A percentile compares a stretch with the other conserved stretches of the same genome.
These are phyloP conservation scores for Caradrina kadenii DNA, from an alignment of 2,888 invertebrate genomes.

Conservation along the genomic window DNA sequence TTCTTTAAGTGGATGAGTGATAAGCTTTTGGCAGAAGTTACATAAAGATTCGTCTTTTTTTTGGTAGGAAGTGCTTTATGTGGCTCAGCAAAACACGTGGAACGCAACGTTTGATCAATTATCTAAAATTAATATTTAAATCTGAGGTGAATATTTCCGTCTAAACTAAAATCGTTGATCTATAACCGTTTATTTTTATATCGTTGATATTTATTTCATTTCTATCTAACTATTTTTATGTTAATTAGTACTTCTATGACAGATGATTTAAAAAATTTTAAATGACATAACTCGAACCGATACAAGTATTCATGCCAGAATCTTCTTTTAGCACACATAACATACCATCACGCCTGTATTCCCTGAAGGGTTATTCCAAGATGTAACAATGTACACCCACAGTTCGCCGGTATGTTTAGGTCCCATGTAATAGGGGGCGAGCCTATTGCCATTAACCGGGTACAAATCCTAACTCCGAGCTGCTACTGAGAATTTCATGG, in stretches of 20 bases:
- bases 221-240: slow-evolving; percentile 8
- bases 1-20: no score
- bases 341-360: no score
- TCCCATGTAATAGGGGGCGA: no score
- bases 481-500: no score
- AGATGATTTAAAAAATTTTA: neutral
- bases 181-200: neutral
- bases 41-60: neutral
- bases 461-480: no score
- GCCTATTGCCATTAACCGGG: no score
- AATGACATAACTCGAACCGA: slow-evolving; percentile 23
- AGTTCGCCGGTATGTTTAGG: no score
- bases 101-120: neutral
- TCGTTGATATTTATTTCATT: neutral
- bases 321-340: no score
- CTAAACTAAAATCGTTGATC: neutral
- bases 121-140: neutral
- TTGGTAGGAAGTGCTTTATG: neutral
- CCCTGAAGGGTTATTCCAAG: no score
- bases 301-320: slow-evolving; percentile 15
- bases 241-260: neutral
- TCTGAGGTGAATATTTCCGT: neutral
- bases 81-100: neutral
- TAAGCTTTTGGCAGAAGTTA: neutral
- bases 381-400: no score